A percentile compares a stretch with the other conserved stretches of the same genome.
Evolutionary conservation across 2,888 invertebrate genomes (phyloP).

Genomic region (Polymixis flavicincta): DNA sequence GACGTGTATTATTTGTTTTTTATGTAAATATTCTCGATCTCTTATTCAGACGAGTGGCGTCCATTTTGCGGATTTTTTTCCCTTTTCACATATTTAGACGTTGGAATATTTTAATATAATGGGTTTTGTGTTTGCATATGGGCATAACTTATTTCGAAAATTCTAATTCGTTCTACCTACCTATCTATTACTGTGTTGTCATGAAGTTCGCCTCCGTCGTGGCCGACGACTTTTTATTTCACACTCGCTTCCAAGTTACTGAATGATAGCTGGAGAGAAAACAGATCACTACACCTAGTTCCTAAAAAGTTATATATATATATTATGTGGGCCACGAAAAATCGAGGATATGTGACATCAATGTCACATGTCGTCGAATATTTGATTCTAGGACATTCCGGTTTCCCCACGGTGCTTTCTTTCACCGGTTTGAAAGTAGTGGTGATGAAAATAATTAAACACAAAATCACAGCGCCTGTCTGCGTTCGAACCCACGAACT

Average conservation of each 20-base stretch:
- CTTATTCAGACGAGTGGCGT: constrained; percentile 86
- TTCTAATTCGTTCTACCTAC: constrained; percentile 55
- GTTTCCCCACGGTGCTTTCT: too few species aligned
- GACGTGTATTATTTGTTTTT: constrained; percentile 88
- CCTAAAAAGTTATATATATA: too few species aligned
- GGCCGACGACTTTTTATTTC: not conserved
- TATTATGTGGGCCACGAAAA: too few species aligned
- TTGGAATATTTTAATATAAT: constrained; percentile 80
- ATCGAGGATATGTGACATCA: too few species aligned
- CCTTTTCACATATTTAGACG: constrained; percentile 83
- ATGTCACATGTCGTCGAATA: too few species aligned
- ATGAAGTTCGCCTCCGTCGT: not conserved
- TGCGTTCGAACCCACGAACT: too few species aligned
- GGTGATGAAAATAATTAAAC: too few species aligned
- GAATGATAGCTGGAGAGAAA: not conserved
- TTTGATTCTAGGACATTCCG: too few species aligned
- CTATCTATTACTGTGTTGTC: constrained; percentile 35
- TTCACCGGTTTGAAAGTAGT: too few species aligned
- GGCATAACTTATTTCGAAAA: constrained; percentile 64
- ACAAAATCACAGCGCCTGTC: too few species aligned
- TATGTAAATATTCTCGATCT: constrained; percentile 89
- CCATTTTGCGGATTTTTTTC: constrained; percentile 82
- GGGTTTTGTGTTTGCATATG: constrained; percentile 77
- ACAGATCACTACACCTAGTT: not conserved
- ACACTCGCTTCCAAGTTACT: not conserved